Conservation (phyloP, 2,888 invertebrate species). For the Mythimna pallens region DNA sequence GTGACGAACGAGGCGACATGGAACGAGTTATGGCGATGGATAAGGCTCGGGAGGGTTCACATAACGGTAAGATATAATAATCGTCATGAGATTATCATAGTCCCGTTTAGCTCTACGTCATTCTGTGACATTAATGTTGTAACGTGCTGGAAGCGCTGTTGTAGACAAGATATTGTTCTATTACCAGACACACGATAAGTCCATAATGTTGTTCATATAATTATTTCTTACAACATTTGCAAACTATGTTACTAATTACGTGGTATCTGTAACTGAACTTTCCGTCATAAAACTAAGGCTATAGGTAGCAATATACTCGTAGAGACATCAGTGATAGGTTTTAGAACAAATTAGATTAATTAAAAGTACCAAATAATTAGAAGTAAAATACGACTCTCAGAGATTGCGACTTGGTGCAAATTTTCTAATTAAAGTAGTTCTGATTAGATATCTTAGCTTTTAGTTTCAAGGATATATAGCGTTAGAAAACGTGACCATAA, state of each 20-base stretch:
- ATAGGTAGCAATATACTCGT: background rate
- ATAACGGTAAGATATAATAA: slow-evolving; percentile 93
- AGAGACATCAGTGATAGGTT: background rate
- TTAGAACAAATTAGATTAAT: slow-evolving; percentile 29
- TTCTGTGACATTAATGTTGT: slow-evolving; percentile 44
- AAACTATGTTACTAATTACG: background rate
- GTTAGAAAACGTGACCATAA: slow-evolving; percentile 28
- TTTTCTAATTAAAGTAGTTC: slow-evolving; percentile 50
- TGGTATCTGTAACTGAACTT: background rate
- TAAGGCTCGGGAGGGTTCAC: slow-evolving; percentile 96
- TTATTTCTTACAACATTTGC: background rate
- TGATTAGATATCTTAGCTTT: slow-evolving; percentile 29
- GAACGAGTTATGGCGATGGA: slow-evolving; percentile 95
- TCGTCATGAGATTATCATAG: slow-evolving; percentile 47
- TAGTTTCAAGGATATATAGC: slow-evolving; percentile 12
- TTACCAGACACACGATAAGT: slow-evolving; percentile 14
- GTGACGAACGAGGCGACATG: slow-evolving; percentile 96
- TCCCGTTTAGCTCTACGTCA: slow-evolving; percentile 53
- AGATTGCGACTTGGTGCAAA: slow-evolving; percentile 17
- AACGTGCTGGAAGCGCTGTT: slow-evolving; percentile 1
- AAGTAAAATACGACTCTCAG: slow-evolving; percentile 19
- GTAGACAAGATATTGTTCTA: slow-evolving; percentile 25
- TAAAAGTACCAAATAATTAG: slow-evolving; percentile 29
- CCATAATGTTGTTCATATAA: background rate
- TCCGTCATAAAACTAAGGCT: background rate